Evolutionary conservation across 1,140 invertebrate genomes (phyloP), one percentile per base, ranked within the genome.

Genomic region (Trichonephila inaurata): DNA sequence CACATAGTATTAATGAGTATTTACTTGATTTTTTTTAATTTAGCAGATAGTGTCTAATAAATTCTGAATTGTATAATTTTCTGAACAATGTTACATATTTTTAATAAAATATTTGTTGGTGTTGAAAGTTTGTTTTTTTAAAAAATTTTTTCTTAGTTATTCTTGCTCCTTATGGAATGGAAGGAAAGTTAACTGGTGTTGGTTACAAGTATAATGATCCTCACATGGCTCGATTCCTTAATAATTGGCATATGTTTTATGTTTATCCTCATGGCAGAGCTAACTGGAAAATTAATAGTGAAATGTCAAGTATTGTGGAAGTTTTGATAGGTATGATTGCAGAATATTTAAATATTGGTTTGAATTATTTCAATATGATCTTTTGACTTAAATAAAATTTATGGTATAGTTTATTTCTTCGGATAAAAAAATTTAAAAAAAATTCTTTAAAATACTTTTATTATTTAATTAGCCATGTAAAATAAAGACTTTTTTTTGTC

Each of bases 211-310:
- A 97, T 95, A 97, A 96, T 94, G 93, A 94, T 81, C 96, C 97
- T 64, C 96, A 96, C 95, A 97, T 97, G 92, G 97, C 97, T 94
- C 98, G 98, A 95, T 96, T 99, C 92, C 96, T 99, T 44, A 98
- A 99, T 95, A 98, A 99, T 95, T 99, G 99, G 99, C 97, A 97
- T 94, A 98, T 98, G 95, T 99, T 99, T 96, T 99, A 99, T 96
- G 98, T 98, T 83, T 77, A 96, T 69, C 44, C 62, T 58, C 77
- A 87, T 28, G 88, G 87, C 18, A 82, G 72, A 66, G 60, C 88
- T 18, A 72, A 81, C n/a, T 66, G 40, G 64, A 83, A 81, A 18
- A 81, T 81, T 0, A 28, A 72, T 28, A 62, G 24, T 61, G 93
- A 91, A 24, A 21, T 86, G 58, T 87, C 93, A 24, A 77, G 61